Evolutionary conservation across 2,888 invertebrate genomes (phyloP), one percentile per base, ranked within the genome.

Genomic region (Limnephilus auricula): DNA sequence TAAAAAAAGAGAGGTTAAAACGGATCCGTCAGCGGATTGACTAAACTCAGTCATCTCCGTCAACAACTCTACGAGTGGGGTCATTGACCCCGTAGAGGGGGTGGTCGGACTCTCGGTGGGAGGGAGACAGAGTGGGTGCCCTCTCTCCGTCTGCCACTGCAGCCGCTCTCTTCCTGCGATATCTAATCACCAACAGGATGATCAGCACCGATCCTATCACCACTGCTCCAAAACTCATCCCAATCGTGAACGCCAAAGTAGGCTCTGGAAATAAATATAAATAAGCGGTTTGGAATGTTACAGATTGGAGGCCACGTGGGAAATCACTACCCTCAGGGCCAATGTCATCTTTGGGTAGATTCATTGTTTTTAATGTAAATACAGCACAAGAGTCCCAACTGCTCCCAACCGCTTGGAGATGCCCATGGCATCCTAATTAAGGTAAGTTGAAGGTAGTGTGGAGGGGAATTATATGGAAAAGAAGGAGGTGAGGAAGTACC

Each of bases 171-270:
- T 45, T 89, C 65, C 40, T 89, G 40, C 85, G 65, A 45, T 91
- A 91, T 13, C 37, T 30, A n/a, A 84, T 3, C 12, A 37, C 34
- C 4, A 31, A 40, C 40, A 91, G 45, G n/a, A 25, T 85, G 30
- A 91, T 30, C 25, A 91, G 18, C 6, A 87, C n/a, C 45, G 82
- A 79, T 30, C 40, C 37, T 34, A 92, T 25, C 40, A 92, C 37
- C 3, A 92, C 50, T 2, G 87, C 91, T 15, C 90, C 89, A 10
- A 92, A 79, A 87, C 90, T 91, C 84, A 92, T 91, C 34, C 91
- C 92, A 15, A 92, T 83, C 30, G 90, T 91, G 84, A 92, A 92
- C 12, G 92, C 92, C 30, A 30, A 18, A 30, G 90, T 40, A 2
- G 90, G 89, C 88, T 84, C 92, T 92, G 89, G 78, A 90, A 90